Conservation (phyloP, 2,113 vertebrate species). For the Ptyas mucosa region DNA sequence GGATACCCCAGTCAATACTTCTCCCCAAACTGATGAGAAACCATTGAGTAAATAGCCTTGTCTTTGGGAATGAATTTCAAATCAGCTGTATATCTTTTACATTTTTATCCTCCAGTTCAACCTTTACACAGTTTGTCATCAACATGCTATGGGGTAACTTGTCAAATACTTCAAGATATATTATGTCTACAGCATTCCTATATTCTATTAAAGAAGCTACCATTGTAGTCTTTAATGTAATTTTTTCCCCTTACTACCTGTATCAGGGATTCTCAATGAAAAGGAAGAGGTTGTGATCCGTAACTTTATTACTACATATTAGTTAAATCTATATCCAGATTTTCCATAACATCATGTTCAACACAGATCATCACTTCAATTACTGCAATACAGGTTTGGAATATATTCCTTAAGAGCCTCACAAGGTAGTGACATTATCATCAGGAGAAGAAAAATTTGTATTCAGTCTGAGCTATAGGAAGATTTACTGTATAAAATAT, state of each 20-base stretch:
- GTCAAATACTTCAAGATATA: not conserved
- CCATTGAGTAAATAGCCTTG: not conserved
- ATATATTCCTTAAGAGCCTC: not conserved
- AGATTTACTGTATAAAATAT: not conserved
- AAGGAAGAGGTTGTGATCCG: not conserved
- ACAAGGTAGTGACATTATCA: not conserved
- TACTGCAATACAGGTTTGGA: not conserved
- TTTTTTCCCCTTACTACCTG: not conserved
- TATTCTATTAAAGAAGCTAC: not conserved
- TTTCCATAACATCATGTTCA: not conserved
- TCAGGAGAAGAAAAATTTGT: not conserved
- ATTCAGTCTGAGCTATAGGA: not conserved
- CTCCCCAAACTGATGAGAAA: not conserved
- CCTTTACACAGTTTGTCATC: not conserved
- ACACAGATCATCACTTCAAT: not conserved
- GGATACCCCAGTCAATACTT: not conserved
- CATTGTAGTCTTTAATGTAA: not conserved
- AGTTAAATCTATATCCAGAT: not conserved
- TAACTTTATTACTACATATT: not conserved
- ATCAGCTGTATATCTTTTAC: not conserved
- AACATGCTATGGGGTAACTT: not conserved
- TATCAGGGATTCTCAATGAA: not conserved
- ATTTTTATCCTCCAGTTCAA: not conserved
- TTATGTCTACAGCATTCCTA: not conserved
- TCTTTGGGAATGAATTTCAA: not conserved